phyloP scores from a whole-genome alignment of 2,797 vertebrate species.

The Glyptemys insculpta region DNA sequence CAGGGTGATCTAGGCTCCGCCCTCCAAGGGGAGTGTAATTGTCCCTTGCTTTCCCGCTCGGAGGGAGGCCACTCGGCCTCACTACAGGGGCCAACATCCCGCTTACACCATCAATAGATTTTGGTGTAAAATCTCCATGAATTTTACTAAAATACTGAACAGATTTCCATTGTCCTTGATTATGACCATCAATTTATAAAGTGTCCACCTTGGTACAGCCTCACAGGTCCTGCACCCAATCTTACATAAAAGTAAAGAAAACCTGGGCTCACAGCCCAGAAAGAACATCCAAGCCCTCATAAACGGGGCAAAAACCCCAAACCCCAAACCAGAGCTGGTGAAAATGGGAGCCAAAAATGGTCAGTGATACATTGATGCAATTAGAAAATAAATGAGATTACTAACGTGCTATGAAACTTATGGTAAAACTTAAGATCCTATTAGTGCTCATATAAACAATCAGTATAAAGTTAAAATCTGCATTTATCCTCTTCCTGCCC shows the following conservation, averaged over 20 bases:
- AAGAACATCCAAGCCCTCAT: neutral
- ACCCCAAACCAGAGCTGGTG: neutral
- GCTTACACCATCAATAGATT: neutral
- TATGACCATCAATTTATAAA: neutral
- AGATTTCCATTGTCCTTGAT: neutral
- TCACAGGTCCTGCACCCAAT: neutral
- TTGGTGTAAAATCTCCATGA: neutral
- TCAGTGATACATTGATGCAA: rapidly evolving
- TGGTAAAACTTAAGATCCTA: neutral
- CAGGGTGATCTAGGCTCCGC: too few relatives aligned
- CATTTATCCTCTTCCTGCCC: neutral
- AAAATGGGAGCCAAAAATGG: rapidly evolving
- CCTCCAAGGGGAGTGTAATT: too few relatives aligned
- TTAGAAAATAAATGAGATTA: rapidly evolving
- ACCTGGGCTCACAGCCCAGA: neutral
- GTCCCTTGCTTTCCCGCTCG: too few relatives aligned
- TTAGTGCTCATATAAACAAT: neutral
- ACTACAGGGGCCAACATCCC: too few relatives aligned
- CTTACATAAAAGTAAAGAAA: neutral
- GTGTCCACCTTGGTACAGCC: neutral
- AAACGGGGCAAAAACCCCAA: neutral
- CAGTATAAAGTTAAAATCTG: neutral
- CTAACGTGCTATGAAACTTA: rapidly evolving
- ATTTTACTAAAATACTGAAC: neutral
- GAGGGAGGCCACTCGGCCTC: too few relatives aligned